Conservation (phyloP, 2,113 vertebrate genomes). For the Lycaon pictus region DNA sequence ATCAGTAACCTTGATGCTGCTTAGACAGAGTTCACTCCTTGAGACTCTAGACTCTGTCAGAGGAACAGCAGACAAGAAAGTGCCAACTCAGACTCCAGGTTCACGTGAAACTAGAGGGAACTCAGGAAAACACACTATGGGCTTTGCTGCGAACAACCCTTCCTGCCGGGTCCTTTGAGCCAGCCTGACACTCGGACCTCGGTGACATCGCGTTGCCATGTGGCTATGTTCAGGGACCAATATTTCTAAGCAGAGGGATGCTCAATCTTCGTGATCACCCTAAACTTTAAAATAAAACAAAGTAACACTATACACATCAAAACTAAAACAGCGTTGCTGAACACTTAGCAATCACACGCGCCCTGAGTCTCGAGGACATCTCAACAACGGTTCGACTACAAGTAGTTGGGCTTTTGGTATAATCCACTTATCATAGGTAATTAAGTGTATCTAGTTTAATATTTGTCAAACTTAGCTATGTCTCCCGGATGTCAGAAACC, state of each 20-base stretch:
- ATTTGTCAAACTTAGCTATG: background rate
- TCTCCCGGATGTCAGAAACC: background rate
- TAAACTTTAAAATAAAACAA: conserved; percentile 8
- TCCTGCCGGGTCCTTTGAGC: background rate
- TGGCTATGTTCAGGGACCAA: background rate
- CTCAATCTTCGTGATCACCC: background rate
- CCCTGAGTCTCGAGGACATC: background rate
- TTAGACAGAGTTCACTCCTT: background rate
- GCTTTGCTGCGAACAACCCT: background rate
- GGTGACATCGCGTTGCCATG: background rate
- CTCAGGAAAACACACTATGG: background rate
- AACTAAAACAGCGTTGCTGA: background rate
- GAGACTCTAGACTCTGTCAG: background rate
- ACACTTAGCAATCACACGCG: background rate
- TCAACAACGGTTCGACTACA: background rate
- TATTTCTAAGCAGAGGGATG: background rate
- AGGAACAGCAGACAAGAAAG: background rate
- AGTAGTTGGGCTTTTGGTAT: background rate
- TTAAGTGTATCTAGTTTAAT: background rate
- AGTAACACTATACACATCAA: background rate
- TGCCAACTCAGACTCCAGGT: background rate
- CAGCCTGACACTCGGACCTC: background rate
- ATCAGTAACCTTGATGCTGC: background rate
- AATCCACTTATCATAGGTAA: background rate
- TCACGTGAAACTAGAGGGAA: background rate